Percentiles rank a stretch among this genome's conserved stretches.
Conservation (phyloP, 2,888 invertebrate species). For the Dryobotodes eremita region DNA sequence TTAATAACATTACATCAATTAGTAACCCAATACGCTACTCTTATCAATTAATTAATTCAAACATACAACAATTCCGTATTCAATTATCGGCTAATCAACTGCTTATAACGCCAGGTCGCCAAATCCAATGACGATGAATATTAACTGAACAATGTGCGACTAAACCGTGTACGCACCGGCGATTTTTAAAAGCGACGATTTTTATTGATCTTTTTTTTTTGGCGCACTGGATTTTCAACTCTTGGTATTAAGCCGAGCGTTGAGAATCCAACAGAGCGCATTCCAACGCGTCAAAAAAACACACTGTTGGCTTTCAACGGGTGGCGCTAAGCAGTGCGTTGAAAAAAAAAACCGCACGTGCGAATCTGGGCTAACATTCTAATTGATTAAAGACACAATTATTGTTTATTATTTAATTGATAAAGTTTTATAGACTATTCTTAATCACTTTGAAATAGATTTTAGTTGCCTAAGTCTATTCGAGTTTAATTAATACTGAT, state of each 20-base stretch:
- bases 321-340: neutral
- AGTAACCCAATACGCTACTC: conserved; percentile 6
- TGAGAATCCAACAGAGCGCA: neutral
- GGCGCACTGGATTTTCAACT: neutral
- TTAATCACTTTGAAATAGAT: conserved; percentile 41
- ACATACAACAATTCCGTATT: conserved; percentile 18
- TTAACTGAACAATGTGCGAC: neutral
- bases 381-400: conserved; percentile 30
- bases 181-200: neutral
- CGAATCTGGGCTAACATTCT: neutral
- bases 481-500: conserved; percentile 26
- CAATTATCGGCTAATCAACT: conserved; percentile 34
- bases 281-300: neutral
- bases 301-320: too few species aligned
- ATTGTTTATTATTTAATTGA: conserved; percentile 40
- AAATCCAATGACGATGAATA: conserved; percentile 15
- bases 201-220: too few species aligned
- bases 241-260: neutral
- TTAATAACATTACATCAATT: conserved; percentile 17
- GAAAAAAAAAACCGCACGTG: neutral
- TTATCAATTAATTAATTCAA: conserved; percentile 26
- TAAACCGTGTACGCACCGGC: too few species aligned
- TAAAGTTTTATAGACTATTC: conserved; percentile 36
- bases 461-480: conserved; percentile 27
- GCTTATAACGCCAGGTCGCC: neutral